Evolutionary conservation across 1,140 invertebrate species (phyloP).

Genomic region (Drosophila hydei): DNA sequence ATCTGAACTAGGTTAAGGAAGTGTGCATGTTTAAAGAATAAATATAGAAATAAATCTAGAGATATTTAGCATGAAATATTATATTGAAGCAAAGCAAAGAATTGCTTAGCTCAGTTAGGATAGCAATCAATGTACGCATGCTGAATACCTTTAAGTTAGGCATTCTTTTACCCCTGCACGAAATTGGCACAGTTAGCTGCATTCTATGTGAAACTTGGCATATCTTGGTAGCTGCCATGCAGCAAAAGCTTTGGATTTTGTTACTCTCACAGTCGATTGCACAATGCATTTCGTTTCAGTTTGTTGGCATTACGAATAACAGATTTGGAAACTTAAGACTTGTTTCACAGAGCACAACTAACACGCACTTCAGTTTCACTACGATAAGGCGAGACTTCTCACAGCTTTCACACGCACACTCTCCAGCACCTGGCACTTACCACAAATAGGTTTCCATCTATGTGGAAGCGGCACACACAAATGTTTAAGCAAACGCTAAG

Average conservation of each 20-base stretch:
- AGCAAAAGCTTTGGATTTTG: neutral
- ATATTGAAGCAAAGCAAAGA: no score
- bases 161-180: no score
- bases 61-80: neutral
- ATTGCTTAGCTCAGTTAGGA: no score
- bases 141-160: no score
- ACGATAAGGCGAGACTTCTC: conserved; percentile 21
- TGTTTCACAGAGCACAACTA: conserved; percentile 11
- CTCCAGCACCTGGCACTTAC: conserved; percentile 19
- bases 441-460: conserved; percentile 41
- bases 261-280: neutral
- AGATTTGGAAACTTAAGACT: conserved; percentile 17
- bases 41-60: neutral
- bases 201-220: no score
- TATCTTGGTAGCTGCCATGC: no score
- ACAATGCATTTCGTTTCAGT: conserved; percentile 23
- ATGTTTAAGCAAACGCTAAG: conserved; percentile 20
- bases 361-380: conserved; percentile 15
- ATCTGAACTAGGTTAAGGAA: neutral
- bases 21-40: neutral
- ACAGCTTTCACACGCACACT: conserved; percentile 24
- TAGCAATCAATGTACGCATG: no score
- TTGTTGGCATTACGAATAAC: conserved; percentile 5
- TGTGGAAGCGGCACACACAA: conserved; percentile 3
- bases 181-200: no score